Base-by-base conservation (phyloP, 2,113 vertebrate species). In the Donacobius atricapilla region DNA sequence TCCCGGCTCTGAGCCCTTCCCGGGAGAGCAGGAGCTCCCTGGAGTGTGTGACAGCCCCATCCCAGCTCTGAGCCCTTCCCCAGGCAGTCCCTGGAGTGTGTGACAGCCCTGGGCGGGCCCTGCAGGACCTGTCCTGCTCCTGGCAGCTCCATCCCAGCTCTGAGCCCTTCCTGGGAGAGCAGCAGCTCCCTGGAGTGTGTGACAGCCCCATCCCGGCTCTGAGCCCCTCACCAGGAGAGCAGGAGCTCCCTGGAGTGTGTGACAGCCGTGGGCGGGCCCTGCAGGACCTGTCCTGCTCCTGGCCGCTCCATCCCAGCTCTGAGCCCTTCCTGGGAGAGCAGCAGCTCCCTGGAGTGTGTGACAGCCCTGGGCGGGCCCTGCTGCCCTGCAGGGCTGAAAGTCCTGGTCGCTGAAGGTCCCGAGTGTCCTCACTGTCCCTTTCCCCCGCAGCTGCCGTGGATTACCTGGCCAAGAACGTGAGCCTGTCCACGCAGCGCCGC, bases 401-500 rank as follows among this genome's bases (percentile, higher is more conserved):
- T 57, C 21, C 3, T 4, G 39, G 22, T 28, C 54, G 2, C 50
- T 4, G 5, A 9, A 20, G 3, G 20, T 33, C 64, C 35, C 4
- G 40, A 13, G 40, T 40, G 40, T 40, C 40, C 40, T 94, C 65
- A 75, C 42, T 85, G 45, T 77, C 44, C 35, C 65, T 84, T 91
- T 15, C 50, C 24, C 27, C 72, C 40, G n/a, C 97, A 99, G 99
- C 98, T 35, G 99, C 99, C 40, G 99, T 99, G 39, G 99, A 99
- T 97, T 99, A 99, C 97, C 97, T 99, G 98, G 99, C 99, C 96
- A 99, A 99, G 98, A 99, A 99, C 37, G 99, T 99, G 94, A 99
- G 99, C 97, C 98, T 99, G 96, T 99, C 99, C 93, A 99, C 99
- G 65, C 99, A 99, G 98, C 98, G 99, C 80, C 98, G 99, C 97